These are phyloP conservation scores for Nasua narica DNA, from an alignment of 2,797 vertebrate genomes.

Conservation along the genomic window DNA sequence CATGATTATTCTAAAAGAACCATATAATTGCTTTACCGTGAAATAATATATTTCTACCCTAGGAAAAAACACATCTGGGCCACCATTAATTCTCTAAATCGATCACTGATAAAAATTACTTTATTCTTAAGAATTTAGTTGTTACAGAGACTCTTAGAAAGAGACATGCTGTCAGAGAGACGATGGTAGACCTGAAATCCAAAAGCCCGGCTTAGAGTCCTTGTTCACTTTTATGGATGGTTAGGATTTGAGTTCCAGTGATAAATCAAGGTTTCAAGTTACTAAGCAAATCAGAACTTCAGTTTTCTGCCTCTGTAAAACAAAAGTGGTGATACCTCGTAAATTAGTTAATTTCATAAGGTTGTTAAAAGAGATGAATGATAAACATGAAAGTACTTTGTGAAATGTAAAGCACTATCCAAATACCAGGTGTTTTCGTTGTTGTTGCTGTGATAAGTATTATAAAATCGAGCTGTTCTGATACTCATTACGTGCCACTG, in stretches of 20 bases:
- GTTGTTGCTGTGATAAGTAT: background rate
- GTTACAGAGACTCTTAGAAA: background rate
- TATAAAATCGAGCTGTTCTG: background rate
- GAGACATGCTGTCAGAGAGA: background rate
- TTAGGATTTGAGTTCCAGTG: background rate
- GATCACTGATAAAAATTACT: conserved; percentile 23
- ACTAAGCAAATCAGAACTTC: background rate
- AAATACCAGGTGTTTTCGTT: background rate
- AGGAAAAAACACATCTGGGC: background rate
- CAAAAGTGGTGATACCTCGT: background rate
- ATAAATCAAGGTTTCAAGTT: background rate
- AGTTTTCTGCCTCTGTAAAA: background rate
- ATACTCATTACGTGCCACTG: background rate
- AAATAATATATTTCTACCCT: background rate
- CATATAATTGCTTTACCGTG: background rate
- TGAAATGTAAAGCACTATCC: background rate
- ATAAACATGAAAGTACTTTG: background rate
- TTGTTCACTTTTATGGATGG: background rate
- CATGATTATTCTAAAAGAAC: background rate
- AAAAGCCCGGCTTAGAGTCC: background rate
- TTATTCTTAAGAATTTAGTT: background rate
- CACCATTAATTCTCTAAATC: conserved; percentile 20
- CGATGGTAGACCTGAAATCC: background rate
- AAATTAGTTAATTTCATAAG: background rate
- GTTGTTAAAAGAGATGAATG: background rate